Conservation (phyloP, 2,113 vertebrate genomes). For the Scopus umbretta region DNA sequence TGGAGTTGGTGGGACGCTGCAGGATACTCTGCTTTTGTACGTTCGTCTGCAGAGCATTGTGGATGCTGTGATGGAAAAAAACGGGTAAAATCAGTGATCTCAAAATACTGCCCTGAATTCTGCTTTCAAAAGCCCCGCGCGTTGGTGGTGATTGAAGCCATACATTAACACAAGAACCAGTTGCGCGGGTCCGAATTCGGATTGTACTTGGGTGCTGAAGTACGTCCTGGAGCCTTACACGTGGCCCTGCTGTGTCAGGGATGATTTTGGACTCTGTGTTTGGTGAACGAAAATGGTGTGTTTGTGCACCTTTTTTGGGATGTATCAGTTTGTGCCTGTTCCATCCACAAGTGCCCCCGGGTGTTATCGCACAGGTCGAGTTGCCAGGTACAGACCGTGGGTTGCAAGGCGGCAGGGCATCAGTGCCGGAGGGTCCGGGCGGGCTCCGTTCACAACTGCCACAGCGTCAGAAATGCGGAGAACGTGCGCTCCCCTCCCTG, state of each 20-base stretch:
- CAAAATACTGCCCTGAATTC: neutral
- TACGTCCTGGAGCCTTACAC: neutral
- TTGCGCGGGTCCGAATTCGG: neutral
- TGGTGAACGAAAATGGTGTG: neutral
- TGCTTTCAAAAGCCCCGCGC: neutral
- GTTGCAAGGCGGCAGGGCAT: neutral
- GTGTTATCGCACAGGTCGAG: neutral
- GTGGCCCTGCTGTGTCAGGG: neutral
- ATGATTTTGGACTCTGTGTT: neutral
- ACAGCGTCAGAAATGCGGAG: neutral
- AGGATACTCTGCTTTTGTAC: neutral
- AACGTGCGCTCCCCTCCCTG: neutral
- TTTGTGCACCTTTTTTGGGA: neutral
- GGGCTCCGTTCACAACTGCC: rapidly evolving
- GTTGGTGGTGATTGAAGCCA: neutral
- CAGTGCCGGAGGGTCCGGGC: rapidly evolving
- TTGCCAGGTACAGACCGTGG: neutral
- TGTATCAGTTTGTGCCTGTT: rapidly evolving
- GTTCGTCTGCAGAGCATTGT: neutral
- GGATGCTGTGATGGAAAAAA: neutral
- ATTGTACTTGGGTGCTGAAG: neutral
- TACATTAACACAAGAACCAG: neutral
- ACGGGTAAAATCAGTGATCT: neutral
- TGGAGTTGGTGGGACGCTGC: neutral
- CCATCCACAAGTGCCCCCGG: neutral